Evolutionary conservation across 2,888 invertebrate genomes (phyloP), one percentile per base, ranked within the genome.

Genomic region (Agrotis puta): DNA sequence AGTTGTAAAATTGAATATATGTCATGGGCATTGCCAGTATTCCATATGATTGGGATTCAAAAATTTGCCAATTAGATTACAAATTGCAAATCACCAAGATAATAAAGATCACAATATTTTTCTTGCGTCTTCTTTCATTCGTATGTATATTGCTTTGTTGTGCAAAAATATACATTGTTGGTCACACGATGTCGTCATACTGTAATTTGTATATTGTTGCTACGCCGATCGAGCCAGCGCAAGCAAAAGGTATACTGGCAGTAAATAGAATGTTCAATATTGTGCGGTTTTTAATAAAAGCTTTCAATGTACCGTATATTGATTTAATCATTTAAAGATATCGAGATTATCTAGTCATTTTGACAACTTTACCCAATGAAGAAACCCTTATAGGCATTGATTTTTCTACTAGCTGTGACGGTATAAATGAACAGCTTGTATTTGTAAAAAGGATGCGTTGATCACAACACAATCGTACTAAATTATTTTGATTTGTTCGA

Each of bases 91-190:
- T 62, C 50, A 70, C 11, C 20, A 18, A 57, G 39, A 58, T 47
- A 39, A 39, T 39, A 39, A 39, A 53, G 27, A 63, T n/a, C 53
- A 63, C 22, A 58, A 20, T 20, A 33, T 24, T 39, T 69, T 39
- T 69, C 6, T 48, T 67, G 20, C 43, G 24, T 63, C 43, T 76
- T 27, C 27, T 57, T 63, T 24, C 39, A 53, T 63, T 71, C 53
- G 22, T 1, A 58, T 56, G 45, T 50, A 47, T 57, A 33, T 77
- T 70, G 72, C 59, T 64, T 72, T 61, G 64, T 77, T 70, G 18
- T 72, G 50, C 54, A 47, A 79, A 71, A 79, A 76, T 63, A 63
- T 64, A 62, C 27, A 63, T 72, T 57, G 64, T 64, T 64, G 64
- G 56, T 78, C 64, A 72, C 20, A 43, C n/a, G 57, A 45, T 65